These are phyloP conservation scores for Cyprinodon variegatus DNA, from an alignment of 2,113 vertebrate genomes.

Conservation along the genomic window DNA sequence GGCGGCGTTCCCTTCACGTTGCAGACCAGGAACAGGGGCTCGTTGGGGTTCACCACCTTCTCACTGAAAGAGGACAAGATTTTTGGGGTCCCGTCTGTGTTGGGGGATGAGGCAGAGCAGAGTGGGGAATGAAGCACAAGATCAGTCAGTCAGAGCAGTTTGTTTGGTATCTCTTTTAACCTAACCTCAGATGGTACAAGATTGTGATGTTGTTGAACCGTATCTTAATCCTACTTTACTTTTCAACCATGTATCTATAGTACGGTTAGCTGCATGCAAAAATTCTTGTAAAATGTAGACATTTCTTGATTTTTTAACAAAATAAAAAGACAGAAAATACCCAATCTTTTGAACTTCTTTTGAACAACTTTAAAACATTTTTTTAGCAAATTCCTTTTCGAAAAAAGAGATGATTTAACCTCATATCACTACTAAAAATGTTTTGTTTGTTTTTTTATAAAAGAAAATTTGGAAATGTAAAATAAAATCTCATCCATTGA, in stretches of 20 bases:
- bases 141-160: not conserved
- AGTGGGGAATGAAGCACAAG: constrained; percentile 15
- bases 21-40: constrained; percentile 94
- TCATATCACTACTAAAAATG: too few relatives aligned
- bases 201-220: too few relatives aligned
- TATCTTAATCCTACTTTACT: not conserved
- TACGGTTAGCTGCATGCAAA: too few relatives aligned
- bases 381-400: not conserved
- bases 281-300: not conserved
- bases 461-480: too few relatives aligned
- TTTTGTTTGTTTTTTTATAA: too few relatives aligned
- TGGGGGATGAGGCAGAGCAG: not conserved
- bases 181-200: not conserved
- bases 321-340: too few relatives aligned
- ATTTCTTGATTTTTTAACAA: not conserved
- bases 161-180: not conserved
- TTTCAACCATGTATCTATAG: not conserved
- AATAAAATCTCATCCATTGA: too few relatives aligned
- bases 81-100: constrained; percentile 96
- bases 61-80: constrained; percentile 97
- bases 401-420: too few relatives aligned
- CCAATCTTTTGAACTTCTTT: not conserved
- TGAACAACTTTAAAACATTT: too few relatives aligned
- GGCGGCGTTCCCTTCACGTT: constrained; percentile 95
- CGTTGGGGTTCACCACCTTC: constrained; percentile 94